Conservation (phyloP, 23 tunicate species). For the Ciona savignyi region DNA sequence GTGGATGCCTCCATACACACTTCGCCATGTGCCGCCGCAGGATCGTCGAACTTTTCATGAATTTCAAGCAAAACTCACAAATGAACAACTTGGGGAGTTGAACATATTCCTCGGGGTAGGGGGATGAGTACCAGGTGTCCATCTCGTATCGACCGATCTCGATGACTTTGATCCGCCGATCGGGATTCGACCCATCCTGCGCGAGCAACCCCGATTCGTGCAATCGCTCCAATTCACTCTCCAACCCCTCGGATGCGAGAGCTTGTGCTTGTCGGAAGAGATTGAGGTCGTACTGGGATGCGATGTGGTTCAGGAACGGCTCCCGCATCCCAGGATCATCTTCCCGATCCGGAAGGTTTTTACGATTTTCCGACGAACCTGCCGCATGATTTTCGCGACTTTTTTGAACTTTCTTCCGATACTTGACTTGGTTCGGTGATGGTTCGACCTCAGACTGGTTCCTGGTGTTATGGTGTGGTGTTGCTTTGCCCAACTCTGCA, state of each 20-base stretch:
- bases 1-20: constrained; percentile 90
- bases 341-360: constrained; percentile 26
- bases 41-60: constrained; percentile 78
- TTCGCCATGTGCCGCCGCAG: constrained; percentile 87
- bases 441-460: constrained; percentile 67
- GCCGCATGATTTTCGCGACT: constrained; percentile 3
- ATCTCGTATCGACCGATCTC: constrained; percentile 89
- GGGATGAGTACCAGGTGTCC: constrained; percentile 92
- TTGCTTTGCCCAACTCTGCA: constrained; percentile 21
- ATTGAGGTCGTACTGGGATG: constrained; percentile 84
- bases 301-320: constrained; percentile 64
- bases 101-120: constrained; percentile 82
- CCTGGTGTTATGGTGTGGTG: constrained; percentile 58
- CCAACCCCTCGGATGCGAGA: constrained; percentile 48
- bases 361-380: constrained; percentile 24
- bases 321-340: constrained; percentile 49
- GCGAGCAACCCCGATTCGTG: constrained; percentile 36
- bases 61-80: constrained; percentile 95
- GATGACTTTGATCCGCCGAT: constrained; percentile 48
- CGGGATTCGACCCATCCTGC: constrained; percentile 15
- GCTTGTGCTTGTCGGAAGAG: constrained; percentile 93
- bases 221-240: constrained; percentile 44
- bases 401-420: constrained; percentile 37
- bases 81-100: constrained; percentile 73
- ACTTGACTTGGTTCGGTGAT: constrained; percentile 45